These are phyloP conservation scores for Drosophila willistoni DNA, from an alignment of 1,140 invertebrate species.

Conservation along the genomic window DNA sequence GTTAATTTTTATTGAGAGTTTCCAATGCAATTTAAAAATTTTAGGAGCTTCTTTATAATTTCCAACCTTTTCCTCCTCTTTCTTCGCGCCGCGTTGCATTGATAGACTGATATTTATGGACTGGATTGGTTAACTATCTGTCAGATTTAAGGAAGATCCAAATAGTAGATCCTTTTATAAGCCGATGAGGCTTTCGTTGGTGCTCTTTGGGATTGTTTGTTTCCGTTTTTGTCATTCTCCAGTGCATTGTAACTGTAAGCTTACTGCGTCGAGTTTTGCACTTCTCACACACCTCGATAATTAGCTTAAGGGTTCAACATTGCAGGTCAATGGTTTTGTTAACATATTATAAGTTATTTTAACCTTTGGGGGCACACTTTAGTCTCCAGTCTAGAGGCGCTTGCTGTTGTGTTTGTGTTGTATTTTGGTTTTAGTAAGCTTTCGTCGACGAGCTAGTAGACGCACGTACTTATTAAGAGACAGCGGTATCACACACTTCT, in stretches of 20 bases:
- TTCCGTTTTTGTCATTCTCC: neutral
- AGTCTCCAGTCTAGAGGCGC: slow-evolving; percentile 50
- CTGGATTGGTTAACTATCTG: too few relatives aligned
- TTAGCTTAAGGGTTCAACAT: slow-evolving; percentile 77
- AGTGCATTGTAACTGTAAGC: neutral
- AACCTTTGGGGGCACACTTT: slow-evolving; percentile 71
- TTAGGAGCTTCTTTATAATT: too few relatives aligned
- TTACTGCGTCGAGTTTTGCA: slow-evolving; percentile 34
- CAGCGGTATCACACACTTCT: neutral
- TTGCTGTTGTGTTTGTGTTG: slow-evolving; percentile 15
- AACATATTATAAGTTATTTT: slow-evolving; percentile 80
- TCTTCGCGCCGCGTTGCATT: too few relatives aligned
- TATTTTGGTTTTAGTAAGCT: slow-evolving; percentile 28
- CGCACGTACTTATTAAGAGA: slow-evolving; percentile 11
- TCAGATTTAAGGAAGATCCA: too few relatives aligned
- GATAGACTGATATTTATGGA: too few relatives aligned
- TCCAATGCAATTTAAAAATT: too few relatives aligned
- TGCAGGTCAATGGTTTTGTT: slow-evolving; percentile 77
- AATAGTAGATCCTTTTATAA: too few relatives aligned
- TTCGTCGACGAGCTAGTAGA: slow-evolving; percentile 19
- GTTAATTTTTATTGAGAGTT: too few relatives aligned
- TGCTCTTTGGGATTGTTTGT: neutral
- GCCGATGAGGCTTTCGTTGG: too few relatives aligned
- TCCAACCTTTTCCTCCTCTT: too few relatives aligned
- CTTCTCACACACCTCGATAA: slow-evolving; percentile 63